Evolutionary conservation across 2,797 vertebrate species (phyloP), one percentile per base, ranked within the genome.

Genomic region (Malacoraja senta): DNA sequence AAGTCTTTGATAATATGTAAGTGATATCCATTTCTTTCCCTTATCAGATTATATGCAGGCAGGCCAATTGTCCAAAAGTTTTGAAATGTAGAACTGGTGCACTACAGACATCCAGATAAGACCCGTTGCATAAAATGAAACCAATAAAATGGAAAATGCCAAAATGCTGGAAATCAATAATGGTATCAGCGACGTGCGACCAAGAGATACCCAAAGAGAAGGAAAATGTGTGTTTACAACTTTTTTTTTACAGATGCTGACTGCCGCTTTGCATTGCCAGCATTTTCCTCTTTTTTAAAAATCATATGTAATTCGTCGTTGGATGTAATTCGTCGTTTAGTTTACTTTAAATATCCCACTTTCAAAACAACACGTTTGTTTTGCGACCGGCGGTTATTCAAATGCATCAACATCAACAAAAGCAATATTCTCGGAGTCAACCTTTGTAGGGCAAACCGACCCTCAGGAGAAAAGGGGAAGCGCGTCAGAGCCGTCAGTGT

Each of bases 371-470:
- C 26, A 3, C 32, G 12, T 92, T 91, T 72, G 44, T 12, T 26
- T 53, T 58, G 35, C 0, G 71, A 15, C 21, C n/a, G 90, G 24
- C 90, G 71, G 90, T 92, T 92, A 92, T 92, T 74, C 65, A 92
- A 92, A 92, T 92, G 12, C 44, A 76, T 19, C 35, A 24, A 76
- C 68, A 76, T 1, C 44, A 58, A 58, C 71, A 76, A 92, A 91
- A 76, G 38, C 90, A 74, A 74, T 29, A 76, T 38, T 92, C n/a
- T 91, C 21, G 24, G 38, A 29, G 29, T 19, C 12, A 53, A 92
- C 90, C 15, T 53, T 44, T 15, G 26, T 2, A 1, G 32, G 77
- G 32, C 32, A 79, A 19, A 38, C 3, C 58, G 32, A 7, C 21
- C 26, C 17, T 24, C 0, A 1, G 90, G 71, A 74, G 21, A n/a